Percentiles rank a stretch among this genome's conserved stretches.
These are phyloP conservation scores for Tanaodytes sp. DNA, from an alignment of 2,888 invertebrate genomes.

Conservation along the genomic window DNA sequence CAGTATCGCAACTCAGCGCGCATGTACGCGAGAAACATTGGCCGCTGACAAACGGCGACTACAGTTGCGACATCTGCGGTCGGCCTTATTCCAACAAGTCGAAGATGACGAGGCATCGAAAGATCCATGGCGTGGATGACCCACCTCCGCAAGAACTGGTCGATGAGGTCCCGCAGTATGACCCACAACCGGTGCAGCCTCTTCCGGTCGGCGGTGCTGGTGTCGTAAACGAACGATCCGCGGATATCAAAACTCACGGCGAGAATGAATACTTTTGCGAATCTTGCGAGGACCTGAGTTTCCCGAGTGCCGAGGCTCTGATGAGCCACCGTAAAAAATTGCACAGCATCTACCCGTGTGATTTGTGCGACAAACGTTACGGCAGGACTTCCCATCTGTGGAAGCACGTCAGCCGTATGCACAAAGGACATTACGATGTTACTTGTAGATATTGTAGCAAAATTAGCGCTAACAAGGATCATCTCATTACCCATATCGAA, in stretches of 20 bases:
- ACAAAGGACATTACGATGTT: constrained; percentile 77
- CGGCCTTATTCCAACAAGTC: constrained; percentile 74
- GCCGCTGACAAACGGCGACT: constrained; percentile 73
- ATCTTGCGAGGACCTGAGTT: constrained; percentile 67
- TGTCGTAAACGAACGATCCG: constrained; percentile 23
- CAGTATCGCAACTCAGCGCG: constrained; percentile 69
- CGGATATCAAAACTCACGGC: constrained; percentile 14
- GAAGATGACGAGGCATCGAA: constrained; percentile 74
- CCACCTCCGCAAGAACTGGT: constrained; percentile 22
- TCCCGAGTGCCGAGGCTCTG: constrained; percentile 74
- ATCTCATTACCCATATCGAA: constrained; percentile 76
- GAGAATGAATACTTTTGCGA: constrained; percentile 65
- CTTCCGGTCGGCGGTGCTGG: neutral
- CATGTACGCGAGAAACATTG: constrained; percentile 73
- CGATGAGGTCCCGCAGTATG: constrained; percentile 49
- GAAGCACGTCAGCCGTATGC: constrained; percentile 78
- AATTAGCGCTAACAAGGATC: constrained; percentile 77
- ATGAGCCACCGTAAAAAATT: constrained; percentile 74
- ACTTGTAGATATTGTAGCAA: constrained; percentile 77
- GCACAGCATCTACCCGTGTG: constrained; percentile 77
- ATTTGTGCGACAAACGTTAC: constrained; percentile 77
- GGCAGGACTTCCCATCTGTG: constrained; percentile 77
- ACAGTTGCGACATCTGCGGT: constrained; percentile 74
- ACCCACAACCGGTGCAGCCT: neutral
- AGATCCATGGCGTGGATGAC: constrained; percentile 71